These are phyloP conservation scores for Podiceps cristatus DNA, from an alignment of 2,113 vertebrate genomes.

Conservation along the genomic window DNA sequence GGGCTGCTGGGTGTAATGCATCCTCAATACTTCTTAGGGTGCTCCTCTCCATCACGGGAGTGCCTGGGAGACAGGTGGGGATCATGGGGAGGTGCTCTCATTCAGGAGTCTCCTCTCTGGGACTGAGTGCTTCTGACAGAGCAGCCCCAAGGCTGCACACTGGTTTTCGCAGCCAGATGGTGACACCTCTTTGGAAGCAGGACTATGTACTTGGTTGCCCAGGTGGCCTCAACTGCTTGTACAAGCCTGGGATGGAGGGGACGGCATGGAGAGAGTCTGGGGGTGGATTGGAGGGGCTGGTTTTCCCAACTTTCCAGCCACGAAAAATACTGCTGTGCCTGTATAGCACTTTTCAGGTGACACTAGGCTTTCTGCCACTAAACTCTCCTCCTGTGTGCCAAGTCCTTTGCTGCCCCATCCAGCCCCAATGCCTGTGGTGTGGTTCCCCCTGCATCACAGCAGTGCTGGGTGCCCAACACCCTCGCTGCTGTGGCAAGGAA, in stretches of 20 bases:
- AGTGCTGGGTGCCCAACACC: background rate
- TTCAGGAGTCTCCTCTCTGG: background rate
- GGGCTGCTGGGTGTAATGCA: background rate
- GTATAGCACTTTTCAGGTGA: background rate
- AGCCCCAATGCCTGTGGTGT: background rate
- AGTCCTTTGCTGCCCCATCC: background rate
- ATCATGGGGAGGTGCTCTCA: background rate
- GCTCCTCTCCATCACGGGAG: background rate
- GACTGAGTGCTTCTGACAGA: background rate
- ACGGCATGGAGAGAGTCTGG: background rate
- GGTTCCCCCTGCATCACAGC: no score
- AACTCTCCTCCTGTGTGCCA: rapidly evolving
- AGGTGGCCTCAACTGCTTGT: background rate
- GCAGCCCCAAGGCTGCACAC: background rate
- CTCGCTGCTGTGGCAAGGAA: background rate
- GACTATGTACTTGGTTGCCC: background rate
- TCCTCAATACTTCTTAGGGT: background rate
- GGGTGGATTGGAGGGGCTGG: background rate
- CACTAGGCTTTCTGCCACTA: background rate
- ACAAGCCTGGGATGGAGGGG: background rate
- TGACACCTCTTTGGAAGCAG: background rate
- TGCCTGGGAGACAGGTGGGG: background rate
- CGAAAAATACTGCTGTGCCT: background rate
- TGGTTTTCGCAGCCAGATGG: background rate
- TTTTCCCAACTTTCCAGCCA: background rate